Percentiles rank a stretch among this genome's conserved stretches.
Evolutionary conservation across 2,113 vertebrate genomes (phyloP).

Genomic region (Chloroceryle aenea): DNA sequence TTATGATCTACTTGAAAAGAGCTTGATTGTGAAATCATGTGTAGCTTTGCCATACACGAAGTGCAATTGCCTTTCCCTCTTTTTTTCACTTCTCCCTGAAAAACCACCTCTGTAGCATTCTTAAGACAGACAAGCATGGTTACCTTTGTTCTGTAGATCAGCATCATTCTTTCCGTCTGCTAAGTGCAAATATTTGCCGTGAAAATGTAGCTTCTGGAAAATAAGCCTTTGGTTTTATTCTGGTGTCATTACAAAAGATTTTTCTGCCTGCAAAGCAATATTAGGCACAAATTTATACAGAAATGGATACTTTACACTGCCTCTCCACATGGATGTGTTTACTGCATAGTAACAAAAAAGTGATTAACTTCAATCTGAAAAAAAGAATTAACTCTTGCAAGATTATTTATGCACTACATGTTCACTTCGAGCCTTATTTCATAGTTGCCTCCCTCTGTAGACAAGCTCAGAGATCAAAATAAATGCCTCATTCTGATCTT

Average conservation of each 20-base stretch:
- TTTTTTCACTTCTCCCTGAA: not conserved
- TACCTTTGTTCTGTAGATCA: not conserved
- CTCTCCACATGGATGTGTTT: not conserved
- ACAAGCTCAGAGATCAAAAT: not conserved
- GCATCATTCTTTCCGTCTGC: not conserved
- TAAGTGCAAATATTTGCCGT: not conserved
- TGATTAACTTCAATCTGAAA: not conserved
- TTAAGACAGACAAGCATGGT: accelerated
- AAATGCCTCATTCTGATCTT: not conserved
- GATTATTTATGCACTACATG: not conserved
- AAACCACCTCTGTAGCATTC: not conserved
- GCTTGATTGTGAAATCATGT: not conserved
- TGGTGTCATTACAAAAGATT: not conserved
- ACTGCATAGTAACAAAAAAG: not conserved
- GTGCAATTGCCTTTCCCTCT: not conserved
- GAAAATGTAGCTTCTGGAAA: not conserved
- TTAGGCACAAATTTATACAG: not conserved
- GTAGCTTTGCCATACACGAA: not conserved
- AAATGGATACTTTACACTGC: not conserved
- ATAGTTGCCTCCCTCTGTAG: not conserved
- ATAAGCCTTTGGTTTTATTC: not conserved
- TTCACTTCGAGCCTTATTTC: not conserved
- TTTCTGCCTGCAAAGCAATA: not conserved
- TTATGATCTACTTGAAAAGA: not conserved
- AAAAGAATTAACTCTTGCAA: not conserved